A percentile compares a stretch with the other conserved stretches of the same genome.
These are phyloP conservation scores for Mercenaria mercenaria DNA, from an alignment of 1,140 invertebrate species.

Conservation along the genomic window DNA sequence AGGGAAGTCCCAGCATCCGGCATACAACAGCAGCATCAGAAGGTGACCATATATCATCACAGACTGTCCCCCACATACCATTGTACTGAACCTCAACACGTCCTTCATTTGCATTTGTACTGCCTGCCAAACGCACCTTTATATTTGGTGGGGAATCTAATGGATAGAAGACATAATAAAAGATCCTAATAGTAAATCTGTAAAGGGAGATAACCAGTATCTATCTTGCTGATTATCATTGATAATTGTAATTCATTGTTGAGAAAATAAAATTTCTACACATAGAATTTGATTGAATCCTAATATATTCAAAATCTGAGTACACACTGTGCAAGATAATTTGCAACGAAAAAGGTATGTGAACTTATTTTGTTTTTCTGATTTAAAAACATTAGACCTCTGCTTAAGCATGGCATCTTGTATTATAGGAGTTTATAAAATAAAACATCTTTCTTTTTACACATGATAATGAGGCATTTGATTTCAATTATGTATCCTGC, in stretches of 20 bases:
- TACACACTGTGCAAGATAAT: too few relatives aligned
- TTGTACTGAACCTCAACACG: slow-evolving; percentile 90
- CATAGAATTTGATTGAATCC: too few relatives aligned
- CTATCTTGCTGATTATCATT: not conserved
- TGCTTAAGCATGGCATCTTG: too few relatives aligned
- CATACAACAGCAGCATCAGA: slow-evolving; percentile 91
- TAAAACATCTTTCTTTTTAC: too few relatives aligned
- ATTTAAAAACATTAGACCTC: too few relatives aligned
- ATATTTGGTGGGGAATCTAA: slow-evolving; percentile 40
- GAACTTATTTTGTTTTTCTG: too few relatives aligned
- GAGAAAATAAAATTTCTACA: not conserved
- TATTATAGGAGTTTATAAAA: too few relatives aligned
- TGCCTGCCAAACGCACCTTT: slow-evolving; percentile 48
- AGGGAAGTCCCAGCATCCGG: slow-evolving; percentile 87
- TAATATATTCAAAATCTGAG: too few relatives aligned
- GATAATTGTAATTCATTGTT: not conserved
- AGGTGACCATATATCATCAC: slow-evolving; percentile 91
- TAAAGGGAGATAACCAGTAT: not conserved
- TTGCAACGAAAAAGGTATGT: too few relatives aligned
- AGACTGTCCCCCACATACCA: slow-evolving; percentile 91
- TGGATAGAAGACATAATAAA: not conserved
- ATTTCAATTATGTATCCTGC: too few relatives aligned
- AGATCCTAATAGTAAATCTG: not conserved
- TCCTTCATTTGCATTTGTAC: slow-evolving; percentile 84
- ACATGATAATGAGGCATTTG: too few relatives aligned